Conservation (phyloP, 2,113 vertebrate genomes). For the Scytalopus superciliaris region DNA sequence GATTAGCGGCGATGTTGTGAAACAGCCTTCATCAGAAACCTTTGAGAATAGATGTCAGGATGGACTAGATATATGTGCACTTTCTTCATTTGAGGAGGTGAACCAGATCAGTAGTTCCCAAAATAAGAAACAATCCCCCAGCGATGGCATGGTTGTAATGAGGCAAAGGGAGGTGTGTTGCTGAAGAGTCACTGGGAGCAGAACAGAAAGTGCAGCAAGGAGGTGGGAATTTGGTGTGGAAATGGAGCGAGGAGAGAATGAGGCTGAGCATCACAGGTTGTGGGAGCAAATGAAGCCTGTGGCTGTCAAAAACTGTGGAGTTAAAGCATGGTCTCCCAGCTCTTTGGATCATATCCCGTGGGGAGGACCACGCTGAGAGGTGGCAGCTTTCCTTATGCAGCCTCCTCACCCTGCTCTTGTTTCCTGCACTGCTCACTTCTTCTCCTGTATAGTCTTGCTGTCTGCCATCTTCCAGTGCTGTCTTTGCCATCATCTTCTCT, state of each 20-base stretch:
- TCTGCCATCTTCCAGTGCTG: not conserved
- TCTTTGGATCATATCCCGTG: not conserved
- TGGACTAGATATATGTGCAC: not conserved
- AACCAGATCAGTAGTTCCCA: conserved; percentile 19
- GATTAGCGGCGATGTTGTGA: not conserved
- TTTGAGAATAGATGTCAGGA: not conserved
- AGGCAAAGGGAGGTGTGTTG: not conserved
- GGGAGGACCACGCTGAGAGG: not conserved
- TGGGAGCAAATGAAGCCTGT: not conserved
- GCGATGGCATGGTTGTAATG: not conserved
- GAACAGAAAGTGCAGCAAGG: not conserved
- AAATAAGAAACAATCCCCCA: not conserved
- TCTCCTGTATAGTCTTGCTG: not conserved
- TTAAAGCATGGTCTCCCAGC: not conserved
- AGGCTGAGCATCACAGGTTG: not conserved
- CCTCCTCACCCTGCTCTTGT: not conserved
- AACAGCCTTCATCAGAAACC: not conserved
- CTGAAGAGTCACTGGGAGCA: not conserved
- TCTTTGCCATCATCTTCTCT: not conserved
- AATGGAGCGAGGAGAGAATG: not conserved
- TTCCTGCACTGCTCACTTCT: not conserved
- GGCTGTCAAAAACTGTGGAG: not conserved
- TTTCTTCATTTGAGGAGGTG: not conserved
- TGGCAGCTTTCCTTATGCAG: not conserved
- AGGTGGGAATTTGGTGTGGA: not conserved